phyloP scores from a whole-genome alignment of 2,113 vertebrate species.

The Hyperoodon ampullatus region DNA sequence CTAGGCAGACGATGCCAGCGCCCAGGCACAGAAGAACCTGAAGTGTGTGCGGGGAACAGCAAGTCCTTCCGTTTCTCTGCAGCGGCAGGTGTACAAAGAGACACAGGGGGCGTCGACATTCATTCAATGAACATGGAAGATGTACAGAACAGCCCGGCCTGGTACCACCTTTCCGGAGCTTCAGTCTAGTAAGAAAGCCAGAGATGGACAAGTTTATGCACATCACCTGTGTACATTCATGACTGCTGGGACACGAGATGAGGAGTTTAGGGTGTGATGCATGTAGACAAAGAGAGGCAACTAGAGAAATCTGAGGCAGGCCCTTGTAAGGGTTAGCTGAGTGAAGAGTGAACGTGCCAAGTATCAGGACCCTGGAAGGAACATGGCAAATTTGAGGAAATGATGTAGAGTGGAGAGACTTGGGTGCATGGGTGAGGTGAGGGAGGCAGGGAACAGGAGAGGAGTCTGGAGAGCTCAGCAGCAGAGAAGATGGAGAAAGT shows the following conservation, averaged over 20 bases:
- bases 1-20: background rate
- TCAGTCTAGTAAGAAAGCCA: background rate
- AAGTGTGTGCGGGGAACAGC: background rate
- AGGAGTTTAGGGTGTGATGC: background rate
- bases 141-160: background rate
- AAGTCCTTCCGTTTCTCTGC: background rate
- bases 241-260: background rate
- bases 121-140: background rate
- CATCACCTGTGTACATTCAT: background rate
- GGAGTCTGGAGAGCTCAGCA: background rate
- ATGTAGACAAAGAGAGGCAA: background rate
- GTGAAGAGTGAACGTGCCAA: background rate
- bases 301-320: background rate
- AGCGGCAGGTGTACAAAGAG: background rate
- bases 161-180: background rate
- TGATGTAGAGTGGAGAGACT: background rate
- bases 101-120: background rate
- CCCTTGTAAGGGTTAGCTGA: no score
- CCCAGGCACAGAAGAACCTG: background rate
- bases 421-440: fast-evolving
- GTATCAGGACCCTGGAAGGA: background rate
- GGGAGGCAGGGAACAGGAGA: background rate
- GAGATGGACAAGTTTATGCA: background rate
- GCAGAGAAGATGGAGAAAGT: background rate
- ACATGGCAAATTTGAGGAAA: background rate